Base-by-base conservation (phyloP, 2,888 invertebrate genomes). In the Galerucella nymphaeae region DNA sequence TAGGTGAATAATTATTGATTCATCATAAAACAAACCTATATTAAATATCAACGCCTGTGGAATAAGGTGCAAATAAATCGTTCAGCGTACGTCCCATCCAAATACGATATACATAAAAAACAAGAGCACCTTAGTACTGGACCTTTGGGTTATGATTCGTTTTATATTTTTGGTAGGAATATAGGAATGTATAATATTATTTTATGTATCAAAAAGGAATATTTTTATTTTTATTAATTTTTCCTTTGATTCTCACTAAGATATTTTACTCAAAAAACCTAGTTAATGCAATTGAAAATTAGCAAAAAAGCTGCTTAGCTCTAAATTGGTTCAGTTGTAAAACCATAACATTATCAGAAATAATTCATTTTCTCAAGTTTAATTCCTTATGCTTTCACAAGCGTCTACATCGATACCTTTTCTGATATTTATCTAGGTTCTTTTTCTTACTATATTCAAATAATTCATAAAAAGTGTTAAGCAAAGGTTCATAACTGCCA, bases 21-120 rank as follows among this genome's bases (percentile, higher is more conserved):
- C 30, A 58, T 58, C 1, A 58, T 30, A 30, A 58, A 23, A 58
- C 58, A 58, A 58, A 58, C 23, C 23, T 30, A 58, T 58, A 58
- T 50, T 14, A 16, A 50, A 16, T 53, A 8, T 53, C 11, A 53
- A 18, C 16, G 18, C 9, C 18, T 53, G 16, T 9, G 16, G 16
- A 18, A 16, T 53, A 53, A 53, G 53, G 53, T 16, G 53, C 10
- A 53, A 53, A 16, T 53, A 8, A 0, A 2, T 53, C 18, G 14
- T 0, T 48, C 48, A 30, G 30, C 30, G 5, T 30, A 30, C 5
- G 30, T 30, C 30, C 8, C 30, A 38, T 48, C n/a, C n/a, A n/a
- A 48, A n/a, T 48, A n/a, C 48, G 5, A 14, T 8, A 48, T n/a
- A 48, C 14, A 2, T 48, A 14, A 16, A 48, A 48, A 48, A 13